phyloP scores from a whole-genome alignment of 2,888 invertebrate genomes.

The Dilophus febrilis region DNA sequence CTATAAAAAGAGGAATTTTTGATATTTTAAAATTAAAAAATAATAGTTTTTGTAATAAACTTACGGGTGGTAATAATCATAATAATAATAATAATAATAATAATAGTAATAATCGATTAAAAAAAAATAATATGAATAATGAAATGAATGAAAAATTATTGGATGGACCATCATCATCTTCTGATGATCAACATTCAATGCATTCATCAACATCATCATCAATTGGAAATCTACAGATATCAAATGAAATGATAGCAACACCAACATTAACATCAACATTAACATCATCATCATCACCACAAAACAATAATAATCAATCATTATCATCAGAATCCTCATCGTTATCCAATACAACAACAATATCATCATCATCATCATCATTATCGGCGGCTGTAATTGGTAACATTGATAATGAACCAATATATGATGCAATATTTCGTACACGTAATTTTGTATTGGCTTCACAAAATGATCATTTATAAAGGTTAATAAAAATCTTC shows the following conservation, averaged over 20 bases:
- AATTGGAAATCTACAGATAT: no score
- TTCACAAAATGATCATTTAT: conserved; percentile 2
- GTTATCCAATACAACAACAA: background rate
- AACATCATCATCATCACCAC: no score
- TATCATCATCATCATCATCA: background rate
- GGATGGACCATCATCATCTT: no score
- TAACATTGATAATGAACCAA: conserved; percentile 3
- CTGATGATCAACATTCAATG: background rate
- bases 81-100: background rate
- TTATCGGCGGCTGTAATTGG: conserved; percentile 14
- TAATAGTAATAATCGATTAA: no score
- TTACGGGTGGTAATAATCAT: background rate
- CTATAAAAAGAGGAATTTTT: no score
- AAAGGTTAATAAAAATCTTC: no score
- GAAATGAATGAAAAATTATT: conserved; percentile 4
- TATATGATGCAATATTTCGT: conserved; percentile 9
- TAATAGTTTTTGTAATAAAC: background rate
- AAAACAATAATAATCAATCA: background rate
- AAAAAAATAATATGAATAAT: no score
- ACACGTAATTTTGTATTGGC: conserved; percentile 8
- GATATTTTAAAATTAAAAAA: background rate
- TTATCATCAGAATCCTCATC: background rate
- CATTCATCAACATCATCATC: no score
- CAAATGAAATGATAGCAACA: background rate
- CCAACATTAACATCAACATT: no score